Base-by-base conservation (phyloP, 2,113 vertebrate genomes). In the Rattus rattus region DNA sequence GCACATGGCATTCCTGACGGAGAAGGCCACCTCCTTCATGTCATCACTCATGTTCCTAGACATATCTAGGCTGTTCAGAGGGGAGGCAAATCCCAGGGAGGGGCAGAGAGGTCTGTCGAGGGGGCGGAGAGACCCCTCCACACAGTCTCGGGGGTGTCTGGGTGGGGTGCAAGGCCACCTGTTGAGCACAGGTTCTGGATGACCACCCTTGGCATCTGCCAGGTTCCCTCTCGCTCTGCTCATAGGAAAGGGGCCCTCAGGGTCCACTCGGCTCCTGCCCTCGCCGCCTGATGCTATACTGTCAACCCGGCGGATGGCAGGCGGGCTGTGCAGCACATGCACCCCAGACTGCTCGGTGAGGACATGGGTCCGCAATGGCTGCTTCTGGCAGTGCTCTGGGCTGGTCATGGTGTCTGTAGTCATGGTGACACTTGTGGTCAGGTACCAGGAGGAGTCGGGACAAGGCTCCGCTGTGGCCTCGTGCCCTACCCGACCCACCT, bases 1-100 rank as follows among this genome's bases (percentile, higher is more conserved):
- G 95, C 99, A 99, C 96, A 99, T 99, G 59, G 99, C 98, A 0
- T 99, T 99, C 73, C 99, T 98, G 61, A 99, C 99, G 0, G 99
- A 99, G 97, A 99, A 99, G 22, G 99, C 99, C 0, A 99, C 99
- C 97, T 99, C 99, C 98, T 99, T 99, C 99, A 99, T 99, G 95
- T 99, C 99, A 0, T 99, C 99, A 0, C 99, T 99, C 99, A 99
- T 97, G 98, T 99, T 99, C 97, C 99, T 99, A 83, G 99, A 99
- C 97, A 99, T 98, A 97, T 99, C 99, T 65, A 99, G 98, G 98
- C 98, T 99, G 97, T 98, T 98, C 97, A 99, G 96, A 0, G 99
- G 98, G 11, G 99, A 98, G 47, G 99, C 96, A 86, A 99, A 99
- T n/a, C 99, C 99, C 87, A 99, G 98, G 0, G 99, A 98, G 96